A percentile compares a stretch with the other conserved stretches of the same genome.
These are phyloP conservation scores for Anneissia japonica DNA, from an alignment of 35 echinoderm and acorn worm species.

Conservation along the genomic window DNA sequence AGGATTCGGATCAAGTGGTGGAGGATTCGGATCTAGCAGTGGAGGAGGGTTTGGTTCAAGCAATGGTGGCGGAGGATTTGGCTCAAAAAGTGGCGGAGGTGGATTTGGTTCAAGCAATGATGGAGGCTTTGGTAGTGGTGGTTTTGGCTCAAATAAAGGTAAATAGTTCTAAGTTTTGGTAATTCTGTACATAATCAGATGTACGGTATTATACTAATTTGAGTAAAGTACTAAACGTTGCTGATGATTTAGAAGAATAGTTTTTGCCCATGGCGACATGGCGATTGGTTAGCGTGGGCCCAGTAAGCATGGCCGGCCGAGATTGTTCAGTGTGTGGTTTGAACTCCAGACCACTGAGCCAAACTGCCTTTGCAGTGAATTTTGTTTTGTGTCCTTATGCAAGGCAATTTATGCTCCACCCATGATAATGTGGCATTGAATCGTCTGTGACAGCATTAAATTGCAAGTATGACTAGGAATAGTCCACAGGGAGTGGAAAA, in stretches of 20 bases:
- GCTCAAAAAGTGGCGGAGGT: not conserved
- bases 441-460: too few relatives aligned
- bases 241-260: not conserved
- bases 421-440: too few relatives aligned
- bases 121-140: not conserved
- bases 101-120: not conserved
- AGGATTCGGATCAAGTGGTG: not conserved
- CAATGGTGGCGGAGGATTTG: not conserved
- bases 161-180: not conserved
- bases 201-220: not conserved
- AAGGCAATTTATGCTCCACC: too few relatives aligned
- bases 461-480: too few relatives aligned
- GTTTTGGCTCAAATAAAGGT: not conserved
- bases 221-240: not conserved
- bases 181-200: not conserved
- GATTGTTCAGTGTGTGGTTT: too few relatives aligned
- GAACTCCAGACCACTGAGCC: too few relatives aligned
- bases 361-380: too few relatives aligned
- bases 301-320: too few relatives aligned
- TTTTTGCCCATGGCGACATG: too few relatives aligned
- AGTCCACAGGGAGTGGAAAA: too few relatives aligned
- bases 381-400: too few relatives aligned
- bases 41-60: not conserved
- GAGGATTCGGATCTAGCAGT: not conserved
- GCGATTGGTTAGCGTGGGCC: too few relatives aligned